Evolutionary conservation across 2,113 vertebrate species (phyloP), one percentile per base, ranked within the genome.

Genomic region (Lucifuga dentata): DNA sequence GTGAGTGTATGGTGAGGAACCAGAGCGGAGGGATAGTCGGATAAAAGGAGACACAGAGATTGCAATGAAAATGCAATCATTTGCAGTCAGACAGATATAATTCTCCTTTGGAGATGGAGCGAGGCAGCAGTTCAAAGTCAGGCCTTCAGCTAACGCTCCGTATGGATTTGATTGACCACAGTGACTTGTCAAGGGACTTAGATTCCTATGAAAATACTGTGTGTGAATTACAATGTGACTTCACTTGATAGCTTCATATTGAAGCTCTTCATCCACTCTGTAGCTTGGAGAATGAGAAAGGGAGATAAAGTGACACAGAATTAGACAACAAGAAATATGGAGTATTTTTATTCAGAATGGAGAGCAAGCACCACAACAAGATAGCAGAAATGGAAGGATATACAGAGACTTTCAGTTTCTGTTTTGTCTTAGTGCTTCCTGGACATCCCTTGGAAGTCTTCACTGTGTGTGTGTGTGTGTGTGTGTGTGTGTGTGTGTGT

Each of bases 81-180:
- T 85, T 89, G 84, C 84, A 69, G 73, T 88, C 67, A 68, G 76
- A 88, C 69, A 73, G 81, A 89, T 83, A 60, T 85, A 78, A 73
- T 90, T 86, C 84, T 75, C 70, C 63, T 86, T 81, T 75, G 64
- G 68, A 83, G 35, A 32, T 40, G 65, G 75, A 46, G 67, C 60
- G 82, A 86, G 74, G 77, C 44, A 6, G 72, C 55, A 19, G 61
- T 81, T 85, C 76, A 80, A 80, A 87, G 74, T 36, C 68, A 78
- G 67, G n/a, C 79, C 78, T 76, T 82, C 78, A 67, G 67, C 73
- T 67, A 19, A 43, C 68, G 71, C 72, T 68, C 69, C 70, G 49
- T 68, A 76, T 85, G 84, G 85, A 77, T 89, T 78, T 88, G 87
- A 87, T 88, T 91, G 88, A 85, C 89, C 85, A 85, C 78, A 84